Base-by-base conservation (phyloP, 2,888 invertebrate genomes). In the Zootermopsis nevadensis region DNA sequence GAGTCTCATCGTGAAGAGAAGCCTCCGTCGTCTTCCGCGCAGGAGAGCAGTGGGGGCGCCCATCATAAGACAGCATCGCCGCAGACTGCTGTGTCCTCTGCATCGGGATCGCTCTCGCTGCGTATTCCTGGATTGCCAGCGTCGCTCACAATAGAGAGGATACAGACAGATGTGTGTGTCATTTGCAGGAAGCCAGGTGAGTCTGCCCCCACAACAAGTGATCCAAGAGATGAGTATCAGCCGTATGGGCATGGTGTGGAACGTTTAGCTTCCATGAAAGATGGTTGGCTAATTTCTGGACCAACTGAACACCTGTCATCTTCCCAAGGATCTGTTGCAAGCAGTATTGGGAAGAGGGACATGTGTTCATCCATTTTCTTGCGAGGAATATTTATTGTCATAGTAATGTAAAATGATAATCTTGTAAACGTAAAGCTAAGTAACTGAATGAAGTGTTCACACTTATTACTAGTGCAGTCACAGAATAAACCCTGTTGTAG, bases 121-220 rank as follows among this genome's bases (percentile, higher is more conserved):
- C 87, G 89, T 80, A 91, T 91, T 86, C 91, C 91, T 1, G 91
- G 91, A 85, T 87, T 92, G 82, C 91, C 92, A 1, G 90, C 91
- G 84, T 90, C 91, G 69, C 87, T 91, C n/a, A 91, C 91, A 27
- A 91, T 92, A 83, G 91, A 91, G 86, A 89, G 91, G 84, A 89
- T 91, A 82, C 90, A 89, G 83, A 89, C 89, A 53, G 87, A 88
- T 84, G 87, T 89, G 42, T 92, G 91, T 86, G 88, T 90, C 42
- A 87, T 89, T 79, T 91, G 91, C 86, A 89, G 90, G 86, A 89
- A 90, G 86, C 89, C 91, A 87, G 91, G 92, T 91, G 85, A 87
- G 86, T n/a, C n/a, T n/a, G n/a, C n/a, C n/a, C 3, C 30, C n/a
- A 24, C n/a, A 67, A 12, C 24, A 66, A 27, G 8, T 12, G 27